Conservation (phyloP, 2,888 invertebrate genomes). For the Salticus scenicus region DNA sequence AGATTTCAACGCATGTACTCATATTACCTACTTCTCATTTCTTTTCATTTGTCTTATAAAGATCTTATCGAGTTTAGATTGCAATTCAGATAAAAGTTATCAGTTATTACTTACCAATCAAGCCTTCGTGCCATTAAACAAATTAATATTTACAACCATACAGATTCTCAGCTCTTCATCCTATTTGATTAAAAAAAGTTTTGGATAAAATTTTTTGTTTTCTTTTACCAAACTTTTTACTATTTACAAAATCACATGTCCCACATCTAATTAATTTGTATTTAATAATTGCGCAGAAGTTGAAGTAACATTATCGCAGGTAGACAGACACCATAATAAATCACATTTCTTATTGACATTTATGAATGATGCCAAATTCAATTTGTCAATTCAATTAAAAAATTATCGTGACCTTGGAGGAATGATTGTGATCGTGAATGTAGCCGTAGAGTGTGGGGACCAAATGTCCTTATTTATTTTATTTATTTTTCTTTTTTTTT, state of each 20-base stretch:
- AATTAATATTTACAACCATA: slow-evolving; percentile 24
- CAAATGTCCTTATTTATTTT: too few relatives aligned
- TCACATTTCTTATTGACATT: not conserved
- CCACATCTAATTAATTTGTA: not conserved
- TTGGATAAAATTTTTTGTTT: not conserved
- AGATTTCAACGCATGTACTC: too few relatives aligned
- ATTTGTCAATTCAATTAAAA: too few relatives aligned
- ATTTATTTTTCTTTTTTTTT: too few relatives aligned
- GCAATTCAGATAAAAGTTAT: slow-evolving; percentile 49
- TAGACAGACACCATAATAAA: not conserved
- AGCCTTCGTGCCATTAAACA: slow-evolving; percentile 67
- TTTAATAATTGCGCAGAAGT: not conserved
- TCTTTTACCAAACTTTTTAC: too few relatives aligned
- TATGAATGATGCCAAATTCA: not conserved
- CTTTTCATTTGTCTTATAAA: not conserved
- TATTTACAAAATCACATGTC: too few relatives aligned
- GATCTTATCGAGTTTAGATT: slow-evolving; percentile 55
- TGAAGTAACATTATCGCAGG: not conserved
- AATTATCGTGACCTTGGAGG: too few relatives aligned
- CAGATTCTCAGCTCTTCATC: slow-evolving; percentile 33
- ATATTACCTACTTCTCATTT: slow-evolving; percentile 31
- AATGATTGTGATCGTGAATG: too few relatives aligned
- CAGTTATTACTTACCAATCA: slow-evolving; percentile 64
- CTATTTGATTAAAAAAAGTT: not conserved
- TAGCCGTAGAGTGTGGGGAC: too few relatives aligned